Percentiles rank a stretch among this genome's conserved stretches.
Conservation (phyloP, 2,113 vertebrate genomes). For the Syrrhaptes paradoxus region DNA sequence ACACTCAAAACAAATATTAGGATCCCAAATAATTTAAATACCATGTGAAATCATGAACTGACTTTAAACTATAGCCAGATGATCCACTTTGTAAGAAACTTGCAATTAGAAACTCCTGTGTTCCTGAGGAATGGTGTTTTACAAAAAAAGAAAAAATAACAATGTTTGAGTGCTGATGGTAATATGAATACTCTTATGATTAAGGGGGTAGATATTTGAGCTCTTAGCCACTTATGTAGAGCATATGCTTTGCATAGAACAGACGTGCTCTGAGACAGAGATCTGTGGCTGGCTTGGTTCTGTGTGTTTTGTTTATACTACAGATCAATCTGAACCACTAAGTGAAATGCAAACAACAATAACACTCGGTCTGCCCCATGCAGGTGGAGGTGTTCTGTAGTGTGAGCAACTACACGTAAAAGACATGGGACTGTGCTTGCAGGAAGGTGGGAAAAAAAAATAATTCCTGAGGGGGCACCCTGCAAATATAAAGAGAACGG, state of each 20-base stretch:
- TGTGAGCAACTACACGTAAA: not conserved
- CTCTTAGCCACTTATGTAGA: not conserved
- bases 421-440: not conserved
- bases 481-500: not conserved
- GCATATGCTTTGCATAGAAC: not conserved
- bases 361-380: fast-evolving
- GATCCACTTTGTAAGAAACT: not conserved
- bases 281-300: not conserved
- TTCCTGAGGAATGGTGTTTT: not conserved
- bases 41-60: not conserved
- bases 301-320: not conserved
- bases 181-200: not conserved
- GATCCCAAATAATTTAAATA: not conserved
- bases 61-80: not conserved
- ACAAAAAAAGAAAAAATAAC: not conserved
- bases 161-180: not conserved
- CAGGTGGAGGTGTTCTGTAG: not conserved
- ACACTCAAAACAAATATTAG: not conserved
- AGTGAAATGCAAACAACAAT: not conserved
- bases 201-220: not conserved
- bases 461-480: not conserved
- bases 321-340: not conserved
- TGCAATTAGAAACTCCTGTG: not conserved
- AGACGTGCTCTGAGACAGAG: not conserved
- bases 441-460: not conserved